Evolutionary conservation across 2,113 vertebrate genomes (phyloP).

Genomic region (Irena cyanogastra): DNA sequence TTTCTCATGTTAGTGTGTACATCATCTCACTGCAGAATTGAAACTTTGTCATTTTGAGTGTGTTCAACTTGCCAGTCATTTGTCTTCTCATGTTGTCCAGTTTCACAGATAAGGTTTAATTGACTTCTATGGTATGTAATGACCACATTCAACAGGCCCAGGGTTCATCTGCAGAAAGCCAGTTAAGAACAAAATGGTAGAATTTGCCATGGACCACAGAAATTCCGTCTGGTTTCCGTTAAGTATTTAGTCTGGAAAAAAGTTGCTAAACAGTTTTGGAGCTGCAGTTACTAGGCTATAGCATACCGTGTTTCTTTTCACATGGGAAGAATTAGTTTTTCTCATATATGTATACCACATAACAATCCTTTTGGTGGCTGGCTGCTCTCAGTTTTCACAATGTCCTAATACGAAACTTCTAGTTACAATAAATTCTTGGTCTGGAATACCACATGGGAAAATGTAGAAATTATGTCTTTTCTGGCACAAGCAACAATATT

Average conservation of each 20-base stretch:
- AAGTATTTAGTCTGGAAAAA: not conserved
- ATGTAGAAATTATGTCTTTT: not conserved
- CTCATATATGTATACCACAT: not conserved
- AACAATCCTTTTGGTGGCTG: not conserved
- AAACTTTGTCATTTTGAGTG: not conserved
- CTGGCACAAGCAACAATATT: not conserved
- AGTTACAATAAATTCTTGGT: not conserved
- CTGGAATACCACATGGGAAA: not conserved
- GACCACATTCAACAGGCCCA: not conserved
- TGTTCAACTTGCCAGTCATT: not conserved
- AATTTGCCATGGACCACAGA: not conserved
- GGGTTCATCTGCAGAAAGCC: not conserved
- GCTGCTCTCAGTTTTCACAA: not conserved
- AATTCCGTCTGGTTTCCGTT: not conserved
- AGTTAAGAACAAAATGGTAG: not conserved
- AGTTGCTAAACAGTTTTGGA: not conserved
- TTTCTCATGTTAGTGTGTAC: not conserved
- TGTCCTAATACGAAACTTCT: not conserved
- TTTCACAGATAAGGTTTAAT: not conserved
- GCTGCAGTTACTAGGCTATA: not conserved
- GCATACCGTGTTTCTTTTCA: not conserved
- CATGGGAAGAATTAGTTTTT: not conserved
- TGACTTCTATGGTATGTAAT: fast-evolving
- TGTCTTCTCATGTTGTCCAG: not conserved
- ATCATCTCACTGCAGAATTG: not conserved